Evolutionary conservation across 30 jellyfish, hydroid and myxozoan species (phyloP).

Genomic region (Pelagia noctiluca): DNA sequence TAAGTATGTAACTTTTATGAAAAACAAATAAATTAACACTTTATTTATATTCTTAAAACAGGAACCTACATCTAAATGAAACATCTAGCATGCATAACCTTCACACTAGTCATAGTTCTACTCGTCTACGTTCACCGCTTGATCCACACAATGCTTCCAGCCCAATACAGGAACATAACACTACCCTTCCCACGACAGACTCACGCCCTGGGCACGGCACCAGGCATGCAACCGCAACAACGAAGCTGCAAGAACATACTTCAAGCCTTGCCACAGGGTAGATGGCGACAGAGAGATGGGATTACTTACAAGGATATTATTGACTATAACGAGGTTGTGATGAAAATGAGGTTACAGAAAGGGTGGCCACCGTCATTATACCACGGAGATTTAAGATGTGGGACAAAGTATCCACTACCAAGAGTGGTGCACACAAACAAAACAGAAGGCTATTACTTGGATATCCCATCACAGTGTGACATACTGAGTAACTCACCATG

Average conservation of each 20-base stretch:
- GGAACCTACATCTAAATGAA: slow-evolving; percentile 59
- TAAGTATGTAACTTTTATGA: no score
- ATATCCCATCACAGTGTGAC: slow-evolving; percentile 94
- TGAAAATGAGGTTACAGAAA: slow-evolving; percentile 81
- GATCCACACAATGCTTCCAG: slow-evolving; percentile 54
- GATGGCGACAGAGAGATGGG: slow-evolving; percentile 73
- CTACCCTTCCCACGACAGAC: slow-evolving; percentile 35
- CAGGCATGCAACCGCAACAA: background rate
- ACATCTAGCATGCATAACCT: slow-evolving; percentile 57
- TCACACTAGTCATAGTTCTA: slow-evolving; percentile 39
- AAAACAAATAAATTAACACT: no score
- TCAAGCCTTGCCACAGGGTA: slow-evolving; percentile 70
- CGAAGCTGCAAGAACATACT: slow-evolving; percentile 51
- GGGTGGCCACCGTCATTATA: slow-evolving; percentile 91
- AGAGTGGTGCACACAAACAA: slow-evolving; percentile 72
- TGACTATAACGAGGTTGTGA: slow-evolving; percentile 53
- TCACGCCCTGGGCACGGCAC: background rate
- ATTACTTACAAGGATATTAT: slow-evolving; percentile 54
- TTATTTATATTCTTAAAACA: no score
- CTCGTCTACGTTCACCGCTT: slow-evolving; percentile 60
- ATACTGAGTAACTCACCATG: slow-evolving; percentile 81
- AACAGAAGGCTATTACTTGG: slow-evolving; percentile 72
- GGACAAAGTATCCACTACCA: slow-evolving; percentile 85
- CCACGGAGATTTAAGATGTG: slow-evolving; percentile 89
- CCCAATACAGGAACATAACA: slow-evolving; percentile 18